Evolutionary conservation across 2,113 vertebrate genomes (phyloP), one percentile per base, ranked within the genome.

Genomic region (Pseudorectes ferrugineus): DNA sequence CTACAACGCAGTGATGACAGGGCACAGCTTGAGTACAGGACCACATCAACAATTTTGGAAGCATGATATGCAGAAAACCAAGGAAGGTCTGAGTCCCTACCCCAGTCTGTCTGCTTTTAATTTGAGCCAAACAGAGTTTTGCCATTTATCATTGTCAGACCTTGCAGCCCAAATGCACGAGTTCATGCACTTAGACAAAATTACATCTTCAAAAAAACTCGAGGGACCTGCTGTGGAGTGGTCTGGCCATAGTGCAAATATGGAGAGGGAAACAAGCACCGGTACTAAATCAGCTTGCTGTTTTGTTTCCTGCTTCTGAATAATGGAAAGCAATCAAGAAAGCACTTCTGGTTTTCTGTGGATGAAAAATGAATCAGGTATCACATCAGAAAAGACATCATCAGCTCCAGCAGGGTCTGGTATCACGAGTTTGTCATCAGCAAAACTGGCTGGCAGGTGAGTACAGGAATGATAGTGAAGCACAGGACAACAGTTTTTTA

Each of bases 1-100:
- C 31, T 45, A 24, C 42, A 74, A 35, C 0, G 0, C 11, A 45
- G 25, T 16, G 42, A 38, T 40, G n/a, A 61, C 8, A 59, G 31
- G 26, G 17, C 43, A 81, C 22, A 63, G 14, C 46, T 38, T 62
- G 62, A 74, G 14, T 40, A 58, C 16, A 75, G 82, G 40, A 46
- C 16, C 21, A 21, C 12, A 72, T 16, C 29, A 49, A 29, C 25
- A 40, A 72, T 22, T 54, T 23, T 5, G 3, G 40, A 84, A 67
- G 11, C 29, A 23, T 4, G 17, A 45, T 35, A 67, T 6, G 25
- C 35, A 77, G n/a, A 88, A 93, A 66, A 33, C 1, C 22, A 55
- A 59, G 40, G 11, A 88, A 68, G 14, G 22, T 13, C 20, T 24
- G 52, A 78, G 43, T 40, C 51, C 1, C 0, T 62, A 40, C 3